Conservation (phyloP, 2,888 invertebrate species). For the Laothoe populi region DNA sequence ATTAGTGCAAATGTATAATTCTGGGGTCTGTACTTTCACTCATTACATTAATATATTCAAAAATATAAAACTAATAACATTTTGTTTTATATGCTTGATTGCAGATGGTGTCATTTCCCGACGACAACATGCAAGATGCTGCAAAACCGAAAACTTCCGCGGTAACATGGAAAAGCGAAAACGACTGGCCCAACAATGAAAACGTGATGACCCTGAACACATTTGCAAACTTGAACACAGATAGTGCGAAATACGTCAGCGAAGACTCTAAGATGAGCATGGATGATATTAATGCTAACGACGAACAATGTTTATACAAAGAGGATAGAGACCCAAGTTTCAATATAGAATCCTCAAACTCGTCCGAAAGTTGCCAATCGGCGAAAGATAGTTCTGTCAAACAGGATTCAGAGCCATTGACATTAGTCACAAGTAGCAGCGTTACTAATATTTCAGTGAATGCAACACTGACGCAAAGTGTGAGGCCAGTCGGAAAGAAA, state of each 20-base stretch:
- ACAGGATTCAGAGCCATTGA: conserved; percentile 62
- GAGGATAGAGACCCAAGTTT: conserved; percentile 78
- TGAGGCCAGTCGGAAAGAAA: conserved; percentile 65
- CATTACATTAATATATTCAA: too few species aligned
- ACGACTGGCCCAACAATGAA: conserved; percentile 71
- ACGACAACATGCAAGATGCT: conserved; percentile 75
- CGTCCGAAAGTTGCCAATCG: conserved; percentile 79
- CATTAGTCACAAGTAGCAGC: conserved; percentile 64
- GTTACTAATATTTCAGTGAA: conserved; percentile 60
- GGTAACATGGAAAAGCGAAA: conserved; percentile 74
- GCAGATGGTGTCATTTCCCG: conserved; percentile 76
- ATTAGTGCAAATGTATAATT: too few species aligned
- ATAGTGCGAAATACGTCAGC: conserved; percentile 72
- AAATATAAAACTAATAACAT: neutral
- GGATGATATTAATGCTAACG: conserved; percentile 77
- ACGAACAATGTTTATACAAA: conserved; percentile 78
- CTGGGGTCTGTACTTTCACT: too few species aligned
- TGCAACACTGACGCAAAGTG: conserved; percentile 62
- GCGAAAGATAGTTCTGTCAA: conserved; percentile 72
- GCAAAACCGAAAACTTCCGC: conserved; percentile 78
- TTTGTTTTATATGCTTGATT: conserved; percentile 19
- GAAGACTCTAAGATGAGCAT: conserved; percentile 79
- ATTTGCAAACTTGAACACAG: conserved; percentile 66
- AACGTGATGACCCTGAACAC: conserved; percentile 70
- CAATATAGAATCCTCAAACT: conserved; percentile 81